Percentiles rank a stretch among this genome's conserved stretches.
phyloP scores from a whole-genome alignment of 1,140 invertebrate species.

The Pogonognathellus flavescens region DNA sequence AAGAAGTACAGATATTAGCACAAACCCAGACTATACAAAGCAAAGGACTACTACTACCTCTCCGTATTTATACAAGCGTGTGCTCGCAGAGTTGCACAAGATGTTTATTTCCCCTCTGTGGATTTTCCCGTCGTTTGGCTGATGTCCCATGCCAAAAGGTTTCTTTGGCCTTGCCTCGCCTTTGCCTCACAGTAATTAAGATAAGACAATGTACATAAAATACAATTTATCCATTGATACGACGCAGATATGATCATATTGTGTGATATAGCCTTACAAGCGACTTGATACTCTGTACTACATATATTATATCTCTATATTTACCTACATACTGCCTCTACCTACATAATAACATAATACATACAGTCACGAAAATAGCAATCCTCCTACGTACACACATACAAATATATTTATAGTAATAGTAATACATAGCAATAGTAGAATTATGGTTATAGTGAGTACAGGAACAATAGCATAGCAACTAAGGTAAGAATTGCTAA shows the following conservation, averaged over 20 bases:
- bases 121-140: conserved; percentile 43
- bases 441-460: no score
- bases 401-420: not conserved
- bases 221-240: conserved; percentile 49
- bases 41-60: no score
- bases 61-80: not conserved
- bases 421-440: no score
- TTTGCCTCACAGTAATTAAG: conserved; percentile 48
- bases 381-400: not conserved
- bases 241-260: conserved; percentile 44
- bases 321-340: no score
- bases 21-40: no score
- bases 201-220: conserved; percentile 50
- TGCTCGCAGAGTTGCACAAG: not conserved
- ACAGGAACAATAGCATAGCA: conserved; percentile 7
- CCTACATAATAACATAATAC: no score
- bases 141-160: conserved; percentile 40
- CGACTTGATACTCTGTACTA: no score
- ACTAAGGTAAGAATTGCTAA: not conserved
- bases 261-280: not conserved
- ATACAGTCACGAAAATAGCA: no score
- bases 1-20: no score
- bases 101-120: conserved; percentile 48
- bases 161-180: conserved; percentile 41
- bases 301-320: no score